Evolutionary conservation across 2,888 invertebrate species (phyloP).

Genomic region (Neuroscelio doddi): DNA sequence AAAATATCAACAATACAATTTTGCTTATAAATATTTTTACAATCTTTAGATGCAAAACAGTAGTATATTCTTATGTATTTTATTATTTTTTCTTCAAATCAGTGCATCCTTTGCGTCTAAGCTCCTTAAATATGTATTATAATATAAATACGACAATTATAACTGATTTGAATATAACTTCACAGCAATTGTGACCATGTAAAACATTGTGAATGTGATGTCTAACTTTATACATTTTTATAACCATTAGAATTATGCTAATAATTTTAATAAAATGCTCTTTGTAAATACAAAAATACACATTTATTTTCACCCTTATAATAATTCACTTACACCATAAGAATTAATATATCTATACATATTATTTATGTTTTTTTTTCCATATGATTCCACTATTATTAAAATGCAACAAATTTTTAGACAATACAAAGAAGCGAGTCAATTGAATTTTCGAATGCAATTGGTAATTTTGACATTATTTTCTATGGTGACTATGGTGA

Average conservation of each 20-base stretch:
- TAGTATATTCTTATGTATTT: no score
- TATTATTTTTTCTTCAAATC: no score
- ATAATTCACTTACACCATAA: constrained; percentile 54
- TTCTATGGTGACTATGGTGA: constrained; percentile 54
- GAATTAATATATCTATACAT: constrained; percentile 41
- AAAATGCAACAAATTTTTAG: constrained; percentile 49
- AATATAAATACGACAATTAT: no score
- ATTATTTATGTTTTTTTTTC: constrained; percentile 26
- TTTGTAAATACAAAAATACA: constrained; percentile 67
- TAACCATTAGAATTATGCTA: constrained; percentile 18
- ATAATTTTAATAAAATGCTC: constrained; percentile 47
- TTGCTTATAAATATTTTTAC: no score
- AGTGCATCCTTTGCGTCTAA: no score
- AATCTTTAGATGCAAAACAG: no score
- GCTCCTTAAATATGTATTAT: no score
- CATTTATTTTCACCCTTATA: constrained; percentile 62
- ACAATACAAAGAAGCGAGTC: constrained; percentile 21
- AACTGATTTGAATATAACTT: no score
- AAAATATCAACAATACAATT: no score
- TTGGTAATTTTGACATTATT: constrained; percentile 53
- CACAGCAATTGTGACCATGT: neutral
- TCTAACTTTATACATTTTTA: constrained; percentile 21
- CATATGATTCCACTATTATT: constrained; percentile 39
- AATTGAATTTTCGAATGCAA: constrained; percentile 28
- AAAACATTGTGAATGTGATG: constrained; percentile 11